Base-by-base conservation (phyloP, 2,888 invertebrate species). In the Sthenelais limicola region DNA sequence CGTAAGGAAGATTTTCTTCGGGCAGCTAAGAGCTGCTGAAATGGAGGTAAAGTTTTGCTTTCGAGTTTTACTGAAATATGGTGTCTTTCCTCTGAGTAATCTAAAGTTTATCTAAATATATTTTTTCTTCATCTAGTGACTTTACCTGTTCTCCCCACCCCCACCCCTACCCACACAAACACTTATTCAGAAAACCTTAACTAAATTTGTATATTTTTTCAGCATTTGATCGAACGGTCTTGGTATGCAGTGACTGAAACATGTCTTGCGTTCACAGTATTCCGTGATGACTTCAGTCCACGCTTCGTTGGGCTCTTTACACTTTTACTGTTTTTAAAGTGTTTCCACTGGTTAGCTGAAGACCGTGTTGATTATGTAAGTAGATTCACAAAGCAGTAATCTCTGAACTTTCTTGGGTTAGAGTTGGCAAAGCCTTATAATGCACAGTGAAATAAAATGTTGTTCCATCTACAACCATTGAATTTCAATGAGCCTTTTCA, bases 181-280 rank as follows among this genome's bases (percentile, higher is more conserved):
- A 43, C 43, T 43, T 43, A 9, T 12, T 43, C 12, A 43, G 43
- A 43, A 18, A 12, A 43, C 12, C 9, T 43, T 43, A 12, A 43
- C 15, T 18, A 43, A 43, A 43, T 43, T 12, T 43, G 43, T 43
- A 43, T 43, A 43, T 43, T n/a, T 12, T 74, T 76, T 24, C 73
- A 96, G 95, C 98, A 98, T 90, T 90, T 99, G 83, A 94, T 98
- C 88, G 99, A 99, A 88, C 91, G 97, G 80, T 96, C 97, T 2
- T 87, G 99, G 98, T 99, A 99, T 90, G 98, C 99, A 7, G 93
- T 99, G 74, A 98, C 98, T n/a, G 99, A 99, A 90, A 99, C 99
- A 26, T 99, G 99, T 89, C 90, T 99, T 83, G 99, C 99, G 12
- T 99, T 99, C 88, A 99, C 98, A 51, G 97, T 98, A 12, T 98